These are phyloP conservation scores for Pogonognathellus flavescens DNA, from an alignment of 1,140 invertebrate species.

Conservation along the genomic window DNA sequence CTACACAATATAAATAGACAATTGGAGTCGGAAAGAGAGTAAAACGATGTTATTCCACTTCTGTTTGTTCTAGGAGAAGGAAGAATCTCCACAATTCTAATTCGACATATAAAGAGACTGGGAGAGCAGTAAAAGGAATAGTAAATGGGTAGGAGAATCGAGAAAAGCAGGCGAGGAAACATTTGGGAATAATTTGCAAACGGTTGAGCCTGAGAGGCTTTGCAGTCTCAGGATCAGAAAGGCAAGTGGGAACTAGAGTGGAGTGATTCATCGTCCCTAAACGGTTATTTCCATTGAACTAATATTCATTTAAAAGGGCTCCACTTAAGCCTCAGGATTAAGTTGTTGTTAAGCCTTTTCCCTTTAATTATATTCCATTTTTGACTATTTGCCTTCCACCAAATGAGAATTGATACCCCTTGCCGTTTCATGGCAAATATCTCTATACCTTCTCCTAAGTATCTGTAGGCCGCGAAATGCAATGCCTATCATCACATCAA, in stretches of 20 bases:
- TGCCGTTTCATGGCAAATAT: constrained; percentile 45
- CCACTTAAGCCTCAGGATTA: constrained; percentile 60
- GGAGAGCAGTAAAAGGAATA: background rate
- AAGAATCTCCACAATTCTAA: no score
- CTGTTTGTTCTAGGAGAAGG: no score
- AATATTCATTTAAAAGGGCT: constrained; percentile 64
- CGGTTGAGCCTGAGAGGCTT: constrained; percentile 46
- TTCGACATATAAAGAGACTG: background rate
- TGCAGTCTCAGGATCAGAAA: constrained; percentile 60
- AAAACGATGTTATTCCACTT: no score
- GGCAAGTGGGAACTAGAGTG: constrained; percentile 60
- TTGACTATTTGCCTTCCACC: constrained; percentile 62
- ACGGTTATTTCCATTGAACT: constrained; percentile 61
- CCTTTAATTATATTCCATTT: constrained; percentile 61
- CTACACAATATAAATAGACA: no score
- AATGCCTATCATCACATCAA: no score
- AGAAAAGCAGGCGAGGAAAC: constrained; percentile 31
- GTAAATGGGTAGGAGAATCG: background rate
- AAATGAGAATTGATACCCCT: constrained; percentile 55
- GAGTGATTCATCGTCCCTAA: constrained; percentile 63
- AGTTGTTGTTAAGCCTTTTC: constrained; percentile 59
- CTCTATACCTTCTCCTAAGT: background rate
- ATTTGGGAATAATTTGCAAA: constrained; percentile 65
- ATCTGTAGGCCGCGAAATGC: no score
- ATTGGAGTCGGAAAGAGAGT: no score